Percentiles rank a stretch among this genome's conserved stretches.
These are phyloP conservation scores for Parnassius smintheus DNA, from an alignment of 2,888 invertebrate genomes.

Conservation along the genomic window DNA sequence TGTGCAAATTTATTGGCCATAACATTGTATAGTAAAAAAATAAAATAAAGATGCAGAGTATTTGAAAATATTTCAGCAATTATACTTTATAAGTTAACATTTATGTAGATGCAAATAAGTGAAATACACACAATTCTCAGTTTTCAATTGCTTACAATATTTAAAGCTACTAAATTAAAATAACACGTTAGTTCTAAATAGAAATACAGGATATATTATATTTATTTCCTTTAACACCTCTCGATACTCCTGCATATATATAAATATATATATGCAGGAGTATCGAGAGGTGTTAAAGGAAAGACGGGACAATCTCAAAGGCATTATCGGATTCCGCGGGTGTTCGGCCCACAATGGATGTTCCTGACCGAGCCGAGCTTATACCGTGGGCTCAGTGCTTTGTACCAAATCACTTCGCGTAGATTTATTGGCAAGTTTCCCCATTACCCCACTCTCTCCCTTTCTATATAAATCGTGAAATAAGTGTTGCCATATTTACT, in stretches of 20 bases:
- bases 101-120: too few species aligned
- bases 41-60: too few species aligned
- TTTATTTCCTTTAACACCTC: too few species aligned
- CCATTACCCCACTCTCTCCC: constrained; percentile 69
- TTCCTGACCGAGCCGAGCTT: constrained; percentile 71
- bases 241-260: too few species aligned
- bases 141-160: not conserved
- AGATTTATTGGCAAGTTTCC: constrained; percentile 75
- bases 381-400: constrained; percentile 73
- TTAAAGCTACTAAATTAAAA: constrained; percentile 5
- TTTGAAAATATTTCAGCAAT: too few species aligned
- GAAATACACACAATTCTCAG: too few species aligned
- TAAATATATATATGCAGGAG: constrained; percentile 51
- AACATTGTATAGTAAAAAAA: too few species aligned
- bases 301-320: constrained; percentile 75
- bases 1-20: too few species aligned
- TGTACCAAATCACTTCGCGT: constrained; percentile 77
- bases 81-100: too few species aligned
- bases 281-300: constrained; percentile 71
- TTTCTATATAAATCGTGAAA: constrained; percentile 70
- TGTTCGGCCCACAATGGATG: constrained; percentile 72
- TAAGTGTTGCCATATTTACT: constrained; percentile 80
- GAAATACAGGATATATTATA: too few species aligned
- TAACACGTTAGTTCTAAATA: constrained; percentile 10
- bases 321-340: constrained; percentile 79